Percentiles rank a stretch among this genome's conserved stretches.
These are phyloP conservation scores for Gasterosteus aculeatus DNA, from an alignment of 2,113 vertebrate species.

Conservation along the genomic window DNA sequence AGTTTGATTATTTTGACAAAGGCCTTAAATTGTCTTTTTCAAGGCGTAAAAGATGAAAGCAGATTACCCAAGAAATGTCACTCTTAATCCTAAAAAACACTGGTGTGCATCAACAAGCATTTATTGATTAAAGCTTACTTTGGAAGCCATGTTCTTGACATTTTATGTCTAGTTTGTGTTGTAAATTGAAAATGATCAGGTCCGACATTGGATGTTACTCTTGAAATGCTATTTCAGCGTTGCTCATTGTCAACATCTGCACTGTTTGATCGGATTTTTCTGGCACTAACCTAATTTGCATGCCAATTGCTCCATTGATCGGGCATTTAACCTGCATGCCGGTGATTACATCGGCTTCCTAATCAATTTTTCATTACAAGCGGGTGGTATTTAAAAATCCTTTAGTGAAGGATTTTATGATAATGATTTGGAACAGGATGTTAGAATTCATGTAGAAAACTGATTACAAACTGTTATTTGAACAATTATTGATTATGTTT, in stretches of 20 bases:
- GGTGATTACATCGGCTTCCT: constrained; percentile 25
- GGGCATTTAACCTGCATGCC: constrained; percentile 42
- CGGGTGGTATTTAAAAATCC: constrained; percentile 20
- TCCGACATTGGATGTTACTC: not conserved
- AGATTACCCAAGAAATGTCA: constrained; percentile 1
- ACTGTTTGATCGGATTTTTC: constrained; percentile 51
- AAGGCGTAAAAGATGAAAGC: not conserved
- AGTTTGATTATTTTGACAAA: not conserved
- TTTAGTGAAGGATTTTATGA: not conserved
- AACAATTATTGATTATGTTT: not conserved
- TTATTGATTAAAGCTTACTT: not conserved
- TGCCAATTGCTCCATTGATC: constrained; percentile 45
- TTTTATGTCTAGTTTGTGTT: not conserved
- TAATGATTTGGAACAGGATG: not conserved
- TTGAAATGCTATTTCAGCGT: not conserved
- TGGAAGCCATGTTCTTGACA: not conserved
- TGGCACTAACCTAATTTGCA: constrained; percentile 39
- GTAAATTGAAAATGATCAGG: constrained; percentile 5
- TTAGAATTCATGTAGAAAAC: not conserved
- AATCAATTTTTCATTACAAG: constrained; percentile 43
- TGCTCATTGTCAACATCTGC: constrained; percentile 3
- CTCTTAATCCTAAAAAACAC: not conserved
- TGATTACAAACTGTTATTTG: not conserved
- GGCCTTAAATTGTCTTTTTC: not conserved
- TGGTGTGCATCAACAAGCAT: not conserved